Evolutionary conservation across 1,140 invertebrate species (phyloP).

Genomic region (Rhopalosiphum maidis): DNA sequence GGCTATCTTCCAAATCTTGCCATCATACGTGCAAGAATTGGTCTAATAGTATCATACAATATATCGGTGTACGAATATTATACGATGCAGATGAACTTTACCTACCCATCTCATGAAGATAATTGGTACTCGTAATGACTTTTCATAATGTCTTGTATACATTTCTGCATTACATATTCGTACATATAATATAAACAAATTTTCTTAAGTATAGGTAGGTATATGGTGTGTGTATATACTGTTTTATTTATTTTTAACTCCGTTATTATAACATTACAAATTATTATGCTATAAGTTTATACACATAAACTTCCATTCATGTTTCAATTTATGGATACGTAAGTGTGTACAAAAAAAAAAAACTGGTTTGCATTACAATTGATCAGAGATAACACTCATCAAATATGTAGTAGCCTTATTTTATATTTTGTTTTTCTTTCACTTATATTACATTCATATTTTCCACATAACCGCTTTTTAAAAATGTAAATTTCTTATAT

Average conservation of each 20-base stretch:
- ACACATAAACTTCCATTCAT: background rate
- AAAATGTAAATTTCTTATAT: slow-evolving; percentile 4
- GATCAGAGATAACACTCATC: background rate
- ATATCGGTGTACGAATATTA: background rate
- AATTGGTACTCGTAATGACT: background rate
- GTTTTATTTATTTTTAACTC: background rate
- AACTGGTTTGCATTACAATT: slow-evolving; percentile 34
- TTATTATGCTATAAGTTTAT: background rate
- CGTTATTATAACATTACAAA: background rate
- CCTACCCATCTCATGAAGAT: background rate
- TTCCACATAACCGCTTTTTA: background rate
- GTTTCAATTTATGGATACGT: background rate
- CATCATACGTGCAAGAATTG: background rate
- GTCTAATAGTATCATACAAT: background rate
- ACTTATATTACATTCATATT: slow-evolving; percentile 20
- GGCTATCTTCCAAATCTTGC: background rate
- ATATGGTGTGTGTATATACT: background rate
- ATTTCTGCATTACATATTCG: background rate
- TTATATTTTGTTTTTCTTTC: background rate
- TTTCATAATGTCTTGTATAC: background rate
- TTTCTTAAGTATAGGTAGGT: background rate
- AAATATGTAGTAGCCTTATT: background rate
- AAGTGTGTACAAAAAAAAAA: background rate
- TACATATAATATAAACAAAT: background rate
- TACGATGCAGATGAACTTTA: background rate